Percentiles rank a stretch among this genome's conserved stretches.
phyloP scores from a whole-genome alignment of 2,797 vertebrate genomes.

The Micropoecilia bifurca region DNA sequence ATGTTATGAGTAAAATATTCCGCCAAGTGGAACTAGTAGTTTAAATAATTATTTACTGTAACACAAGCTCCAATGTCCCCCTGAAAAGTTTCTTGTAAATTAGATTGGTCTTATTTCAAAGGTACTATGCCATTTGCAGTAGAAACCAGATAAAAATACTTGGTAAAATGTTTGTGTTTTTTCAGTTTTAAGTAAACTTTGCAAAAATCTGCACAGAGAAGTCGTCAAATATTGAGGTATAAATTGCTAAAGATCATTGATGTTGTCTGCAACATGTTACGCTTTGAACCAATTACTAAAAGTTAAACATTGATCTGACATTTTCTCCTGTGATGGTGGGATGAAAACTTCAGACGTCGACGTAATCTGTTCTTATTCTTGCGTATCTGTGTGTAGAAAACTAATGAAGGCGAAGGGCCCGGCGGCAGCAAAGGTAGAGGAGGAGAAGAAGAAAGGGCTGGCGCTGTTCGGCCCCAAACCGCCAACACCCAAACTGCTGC shows the following conservation, averaged over 20 bases:
- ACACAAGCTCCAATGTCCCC: too few relatives aligned
- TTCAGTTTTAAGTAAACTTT: background rate
- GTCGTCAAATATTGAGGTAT: background rate
- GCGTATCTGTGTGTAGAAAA: slow-evolving; percentile 62
- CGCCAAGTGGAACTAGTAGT: too few relatives aligned
- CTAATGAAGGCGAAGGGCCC: slow-evolving; percentile 82
- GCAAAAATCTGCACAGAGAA: background rate
- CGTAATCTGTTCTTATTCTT: background rate
- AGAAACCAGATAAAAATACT: too few relatives aligned
- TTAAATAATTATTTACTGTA: too few relatives aligned
- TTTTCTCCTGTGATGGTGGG: background rate
- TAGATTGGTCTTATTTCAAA: too few relatives aligned
- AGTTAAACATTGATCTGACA: background rate
- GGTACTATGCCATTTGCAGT: too few relatives aligned
- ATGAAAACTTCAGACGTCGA: background rate
- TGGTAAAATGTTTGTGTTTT: too few relatives aligned
- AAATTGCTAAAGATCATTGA: background rate
- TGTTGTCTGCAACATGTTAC: background rate
- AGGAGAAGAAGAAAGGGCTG: slow-evolving; percentile 78
- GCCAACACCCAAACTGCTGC: slow-evolving; percentile 79
- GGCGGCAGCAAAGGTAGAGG: slow-evolving; percentile 69
- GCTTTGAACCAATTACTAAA: background rate
- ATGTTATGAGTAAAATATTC: too few relatives aligned
- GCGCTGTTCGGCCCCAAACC: slow-evolving; percentile 75
- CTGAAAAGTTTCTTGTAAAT: too few relatives aligned